A percentile compares a stretch with the other conserved stretches of the same genome.
These are phyloP conservation scores for Hipposideros larvatus DNA, from an alignment of 2,797 vertebrate species.

Conservation along the genomic window DNA sequence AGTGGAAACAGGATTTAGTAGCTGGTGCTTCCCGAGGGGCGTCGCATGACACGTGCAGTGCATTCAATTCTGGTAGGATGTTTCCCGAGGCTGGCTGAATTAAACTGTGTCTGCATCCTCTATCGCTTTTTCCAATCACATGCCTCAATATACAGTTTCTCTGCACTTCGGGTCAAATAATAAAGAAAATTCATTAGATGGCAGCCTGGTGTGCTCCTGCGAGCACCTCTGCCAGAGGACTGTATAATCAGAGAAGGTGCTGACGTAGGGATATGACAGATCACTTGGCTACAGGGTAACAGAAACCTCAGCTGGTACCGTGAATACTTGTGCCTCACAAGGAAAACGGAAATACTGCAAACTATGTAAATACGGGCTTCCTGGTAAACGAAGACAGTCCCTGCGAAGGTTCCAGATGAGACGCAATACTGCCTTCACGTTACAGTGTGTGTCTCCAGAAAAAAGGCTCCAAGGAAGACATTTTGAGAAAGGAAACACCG, in stretches of 20 bases:
- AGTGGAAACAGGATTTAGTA: not conserved
- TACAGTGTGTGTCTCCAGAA: conserved; percentile 56
- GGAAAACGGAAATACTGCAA: conserved; percentile 77
- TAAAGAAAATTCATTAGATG: conserved; percentile 78
- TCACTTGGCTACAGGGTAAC: conserved; percentile 85
- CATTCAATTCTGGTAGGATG: not conserved
- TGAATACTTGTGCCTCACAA: conserved; percentile 84
- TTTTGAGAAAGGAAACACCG: not conserved
- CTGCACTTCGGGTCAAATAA: conserved; percentile 67
- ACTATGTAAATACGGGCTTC: conserved; percentile 74
- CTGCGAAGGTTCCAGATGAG: not conserved
- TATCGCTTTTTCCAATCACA: not conserved
- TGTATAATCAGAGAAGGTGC: conserved; percentile 87
- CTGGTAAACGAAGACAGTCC: conserved; percentile 74
- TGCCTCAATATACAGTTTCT: conserved; percentile 59
- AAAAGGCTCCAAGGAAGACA: conserved; percentile 36
- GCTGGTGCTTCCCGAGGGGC: not conserved
- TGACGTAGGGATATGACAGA: conserved; percentile 85
- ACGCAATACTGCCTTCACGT: conserved; percentile 57
- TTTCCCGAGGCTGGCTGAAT: not conserved
- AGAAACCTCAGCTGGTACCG: conserved; percentile 85
- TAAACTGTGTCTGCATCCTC: not conserved
- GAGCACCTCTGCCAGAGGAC: conserved; percentile 78
- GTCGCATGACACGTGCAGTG: no score
- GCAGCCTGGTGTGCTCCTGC: conserved; percentile 59